phyloP scores from a whole-genome alignment of 2,888 invertebrate species.

The Prosapia bicincta region DNA sequence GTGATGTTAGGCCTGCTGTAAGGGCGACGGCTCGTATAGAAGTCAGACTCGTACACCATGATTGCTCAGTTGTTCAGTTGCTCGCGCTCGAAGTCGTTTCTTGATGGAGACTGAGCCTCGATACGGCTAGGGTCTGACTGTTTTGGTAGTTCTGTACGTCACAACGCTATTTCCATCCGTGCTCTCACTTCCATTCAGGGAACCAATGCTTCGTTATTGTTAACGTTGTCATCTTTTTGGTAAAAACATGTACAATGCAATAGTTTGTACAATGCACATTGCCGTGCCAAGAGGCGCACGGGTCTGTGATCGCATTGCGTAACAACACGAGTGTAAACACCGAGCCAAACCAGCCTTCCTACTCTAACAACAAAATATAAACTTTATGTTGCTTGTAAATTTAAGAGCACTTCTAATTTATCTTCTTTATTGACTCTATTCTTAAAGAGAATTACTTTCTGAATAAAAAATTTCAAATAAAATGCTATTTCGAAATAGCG shows the following conservation, averaged over 20 bases:
- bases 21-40: conserved; percentile 84
- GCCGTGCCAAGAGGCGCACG: neutral
- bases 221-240: neutral
- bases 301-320: too few species aligned
- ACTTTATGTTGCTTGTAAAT: too few species aligned
- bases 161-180: neutral
- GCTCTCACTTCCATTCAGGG: neutral
- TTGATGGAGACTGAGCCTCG: neutral
- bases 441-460: too few species aligned
- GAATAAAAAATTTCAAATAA: too few species aligned
- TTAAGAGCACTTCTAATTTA: too few species aligned
- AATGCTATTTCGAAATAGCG: too few species aligned
- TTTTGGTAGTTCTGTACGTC: neutral
- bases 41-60: conserved; percentile 93
- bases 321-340: too few species aligned
- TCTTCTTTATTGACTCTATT: too few species aligned
- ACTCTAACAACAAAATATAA: too few species aligned
- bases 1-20: conserved; percentile 64
- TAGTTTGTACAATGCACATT: neutral
- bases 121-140: neutral
- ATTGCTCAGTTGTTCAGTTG: conserved; percentile 41
- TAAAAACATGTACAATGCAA: neutral
- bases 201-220: neutral
- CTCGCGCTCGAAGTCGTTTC: neutral
- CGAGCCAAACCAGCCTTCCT: too few species aligned